Conservation (phyloP, 2,797 vertebrate genomes). For the Pitangus sulphuratus region DNA sequence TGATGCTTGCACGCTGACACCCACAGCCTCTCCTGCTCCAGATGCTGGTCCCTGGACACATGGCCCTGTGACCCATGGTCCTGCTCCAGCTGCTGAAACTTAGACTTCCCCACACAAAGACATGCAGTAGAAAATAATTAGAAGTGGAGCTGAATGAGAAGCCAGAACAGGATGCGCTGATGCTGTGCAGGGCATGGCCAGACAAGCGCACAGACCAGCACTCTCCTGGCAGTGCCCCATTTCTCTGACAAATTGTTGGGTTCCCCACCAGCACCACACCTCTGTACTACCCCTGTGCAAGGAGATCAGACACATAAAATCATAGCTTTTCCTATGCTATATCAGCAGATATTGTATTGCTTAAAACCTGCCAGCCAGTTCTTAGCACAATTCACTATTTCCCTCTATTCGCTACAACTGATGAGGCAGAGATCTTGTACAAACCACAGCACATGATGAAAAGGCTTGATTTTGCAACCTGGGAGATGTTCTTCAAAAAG, state of each 20-base stretch:
- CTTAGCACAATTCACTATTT: neutral
- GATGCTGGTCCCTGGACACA: rapidly evolving
- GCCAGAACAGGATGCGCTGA: neutral
- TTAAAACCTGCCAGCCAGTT: neutral
- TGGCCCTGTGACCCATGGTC: neutral
- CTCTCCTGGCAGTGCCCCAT: neutral
- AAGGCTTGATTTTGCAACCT: neutral
- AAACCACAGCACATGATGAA: neutral
- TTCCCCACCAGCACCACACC: neutral
- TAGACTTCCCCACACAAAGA: rapidly evolving
- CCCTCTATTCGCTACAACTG: neutral
- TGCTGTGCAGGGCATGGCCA: too few relatives aligned
- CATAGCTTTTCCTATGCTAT: neutral
- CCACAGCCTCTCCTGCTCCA: rapidly evolving
- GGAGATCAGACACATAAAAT: neutral
- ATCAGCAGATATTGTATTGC: neutral
- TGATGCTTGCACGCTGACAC: neutral
- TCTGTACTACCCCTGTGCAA: neutral
- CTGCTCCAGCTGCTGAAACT: neutral
- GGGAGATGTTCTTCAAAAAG: neutral
- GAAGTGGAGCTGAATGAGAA: neutral
- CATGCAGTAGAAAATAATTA: neutral
- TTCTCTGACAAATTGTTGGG: neutral
- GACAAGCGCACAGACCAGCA: rapidly evolving
- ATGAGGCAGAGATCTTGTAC: neutral